phyloP scores from a whole-genome alignment of 2,113 vertebrate species.

The Varanus komodoensis region DNA sequence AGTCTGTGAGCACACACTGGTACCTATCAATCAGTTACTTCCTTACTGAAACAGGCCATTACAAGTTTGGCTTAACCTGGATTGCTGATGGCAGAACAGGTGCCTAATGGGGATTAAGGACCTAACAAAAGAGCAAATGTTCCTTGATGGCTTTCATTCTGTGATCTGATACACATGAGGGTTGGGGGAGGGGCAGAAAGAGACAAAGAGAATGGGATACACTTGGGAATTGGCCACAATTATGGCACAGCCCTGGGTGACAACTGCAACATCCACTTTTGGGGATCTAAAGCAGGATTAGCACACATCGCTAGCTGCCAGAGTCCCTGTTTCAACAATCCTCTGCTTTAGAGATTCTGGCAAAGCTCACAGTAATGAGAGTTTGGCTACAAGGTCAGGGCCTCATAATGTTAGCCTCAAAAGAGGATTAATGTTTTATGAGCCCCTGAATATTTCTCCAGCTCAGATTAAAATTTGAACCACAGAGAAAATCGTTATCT shows the following conservation, averaged over 20 bases:
- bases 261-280: background rate
- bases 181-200: background rate
- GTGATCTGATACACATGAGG: background rate
- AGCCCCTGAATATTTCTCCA: background rate
- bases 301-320: background rate
- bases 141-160: background rate
- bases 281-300: background rate
- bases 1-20: conserved; percentile 25
- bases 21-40: background rate
- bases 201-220: background rate
- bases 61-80: background rate
- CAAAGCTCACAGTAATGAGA: background rate
- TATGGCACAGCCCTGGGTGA: too few species aligned
- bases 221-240: background rate
- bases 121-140: background rate
- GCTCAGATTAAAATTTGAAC: background rate
- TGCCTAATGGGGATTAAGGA: background rate
- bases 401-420: background rate
- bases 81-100: background rate
- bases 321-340: background rate
- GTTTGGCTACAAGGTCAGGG: background rate
- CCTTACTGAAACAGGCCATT: background rate
- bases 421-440: background rate
- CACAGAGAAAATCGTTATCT: background rate
- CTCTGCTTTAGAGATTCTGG: background rate